phyloP scores from a whole-genome alignment of 2,113 vertebrate genomes.

The Struthio camelus region DNA sequence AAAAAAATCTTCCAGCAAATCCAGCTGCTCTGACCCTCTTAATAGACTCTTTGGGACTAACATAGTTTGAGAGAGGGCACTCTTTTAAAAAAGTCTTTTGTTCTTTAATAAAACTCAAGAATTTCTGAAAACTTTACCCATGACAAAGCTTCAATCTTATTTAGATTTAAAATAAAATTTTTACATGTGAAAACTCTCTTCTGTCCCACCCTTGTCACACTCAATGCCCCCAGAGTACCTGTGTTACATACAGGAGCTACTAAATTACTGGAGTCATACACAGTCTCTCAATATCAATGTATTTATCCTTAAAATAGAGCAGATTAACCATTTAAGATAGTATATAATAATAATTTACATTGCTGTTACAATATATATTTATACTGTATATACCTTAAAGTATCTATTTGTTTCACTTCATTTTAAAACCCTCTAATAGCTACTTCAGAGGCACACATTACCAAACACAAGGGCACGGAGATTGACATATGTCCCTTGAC shows the following conservation, averaged over 20 bases:
- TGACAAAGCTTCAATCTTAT: background rate
- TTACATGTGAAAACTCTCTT: background rate
- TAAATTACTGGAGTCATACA: background rate
- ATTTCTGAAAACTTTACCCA: background rate
- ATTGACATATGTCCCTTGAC: background rate
- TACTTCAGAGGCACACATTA: background rate
- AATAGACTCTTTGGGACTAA: background rate
- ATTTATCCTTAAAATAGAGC: background rate
- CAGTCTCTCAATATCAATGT: background rate
- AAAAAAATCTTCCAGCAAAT: constrained; percentile 2
- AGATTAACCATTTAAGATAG: background rate
- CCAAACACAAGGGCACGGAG: background rate
- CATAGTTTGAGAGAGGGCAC: background rate
- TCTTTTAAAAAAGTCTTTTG: background rate
- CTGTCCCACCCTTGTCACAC: background rate
- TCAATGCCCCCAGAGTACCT: background rate
- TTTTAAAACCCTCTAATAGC: background rate
- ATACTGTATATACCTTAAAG: background rate
- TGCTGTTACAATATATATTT: background rate
- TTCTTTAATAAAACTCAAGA: background rate
- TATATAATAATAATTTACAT: background rate
- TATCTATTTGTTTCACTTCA: background rate
- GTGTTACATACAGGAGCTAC: background rate
- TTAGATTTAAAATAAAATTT: background rate
- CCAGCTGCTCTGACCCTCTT: background rate